A percentile compares a stretch with the other conserved stretches of the same genome.
phyloP scores from a whole-genome alignment of 1,140 invertebrate species.

The Brachionus calyciflorus region DNA sequence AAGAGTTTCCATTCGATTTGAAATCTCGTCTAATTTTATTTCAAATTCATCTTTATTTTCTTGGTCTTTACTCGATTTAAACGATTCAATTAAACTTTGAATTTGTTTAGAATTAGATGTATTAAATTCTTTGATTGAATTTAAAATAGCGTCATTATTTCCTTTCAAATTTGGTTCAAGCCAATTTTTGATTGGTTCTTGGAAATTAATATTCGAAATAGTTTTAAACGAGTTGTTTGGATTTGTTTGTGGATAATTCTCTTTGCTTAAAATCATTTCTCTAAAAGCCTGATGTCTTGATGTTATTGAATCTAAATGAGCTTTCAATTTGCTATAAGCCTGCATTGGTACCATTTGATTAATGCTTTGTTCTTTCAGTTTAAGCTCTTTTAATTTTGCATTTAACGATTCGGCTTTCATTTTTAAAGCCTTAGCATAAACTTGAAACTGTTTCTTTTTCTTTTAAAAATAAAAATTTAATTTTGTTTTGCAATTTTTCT shows the following conservation, averaged over 20 bases:
- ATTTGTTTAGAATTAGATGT: background rate
- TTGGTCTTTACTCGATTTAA: background rate
- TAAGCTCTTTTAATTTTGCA: constrained; percentile 35
- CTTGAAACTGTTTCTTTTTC: constrained; percentile 39
- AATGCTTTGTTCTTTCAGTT: constrained; percentile 25
- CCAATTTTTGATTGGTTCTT: too few relatives aligned
- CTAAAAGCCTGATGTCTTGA: constrained; percentile 27
- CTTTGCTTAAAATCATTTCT: constrained; percentile 9
- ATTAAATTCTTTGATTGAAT: too few relatives aligned
- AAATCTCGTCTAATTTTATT: background rate
- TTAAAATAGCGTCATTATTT: too few relatives aligned
- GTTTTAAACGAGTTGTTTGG: too few relatives aligned
- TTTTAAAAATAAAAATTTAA: background rate
- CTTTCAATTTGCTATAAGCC: constrained; percentile 41
- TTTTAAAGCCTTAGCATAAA: constrained; percentile 29
- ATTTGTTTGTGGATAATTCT: background rate
- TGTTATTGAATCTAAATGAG: constrained; percentile 18
- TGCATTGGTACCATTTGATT: constrained; percentile 34
- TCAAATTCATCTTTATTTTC: constrained; percentile 15
- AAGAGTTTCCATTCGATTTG: constrained; percentile 1
- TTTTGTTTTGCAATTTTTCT: too few relatives aligned
- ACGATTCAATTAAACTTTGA: background rate
- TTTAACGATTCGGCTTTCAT: constrained; percentile 33
- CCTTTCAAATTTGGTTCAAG: too few relatives aligned
- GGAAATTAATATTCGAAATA: too few relatives aligned